A percentile compares a stretch with the other conserved stretches of the same genome.
Conservation (phyloP, 2,888 invertebrate species). For the Branchellion lobata region DNA sequence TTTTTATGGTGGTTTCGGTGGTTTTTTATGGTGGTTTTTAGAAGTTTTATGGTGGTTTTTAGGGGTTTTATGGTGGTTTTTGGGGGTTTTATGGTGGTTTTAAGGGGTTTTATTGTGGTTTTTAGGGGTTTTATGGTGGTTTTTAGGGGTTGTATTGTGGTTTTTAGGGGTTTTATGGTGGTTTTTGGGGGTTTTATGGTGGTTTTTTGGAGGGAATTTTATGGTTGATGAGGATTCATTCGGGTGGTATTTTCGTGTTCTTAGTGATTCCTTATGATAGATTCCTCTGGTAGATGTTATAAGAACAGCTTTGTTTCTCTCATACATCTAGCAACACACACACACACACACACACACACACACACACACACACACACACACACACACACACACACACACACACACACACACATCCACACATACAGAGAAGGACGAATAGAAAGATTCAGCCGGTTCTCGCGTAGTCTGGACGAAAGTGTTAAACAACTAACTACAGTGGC, state of each 20-base stretch:
- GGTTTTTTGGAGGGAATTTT: too few species aligned
- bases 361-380: too few species aligned
- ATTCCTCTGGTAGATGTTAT: too few species aligned
- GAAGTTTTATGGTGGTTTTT: neutral
- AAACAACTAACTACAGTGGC: slow-evolving; percentile 79
- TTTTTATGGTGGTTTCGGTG: too few species aligned
- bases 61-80: neutral
- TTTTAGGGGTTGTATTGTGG: neutral
- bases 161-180: neutral
- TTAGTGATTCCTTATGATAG: too few species aligned
- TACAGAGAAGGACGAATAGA: slow-evolving; percentile 78
- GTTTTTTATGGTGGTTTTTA: neutral
- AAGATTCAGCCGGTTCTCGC: slow-evolving; percentile 77
- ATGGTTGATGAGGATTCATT: too few species aligned
- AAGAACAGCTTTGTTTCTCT: too few species aligned
- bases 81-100: neutral
- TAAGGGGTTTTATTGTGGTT: neutral
- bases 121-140: neutral
- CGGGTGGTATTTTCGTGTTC: too few species aligned
- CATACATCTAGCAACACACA: too few species aligned
- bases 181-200: neutral
- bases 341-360: too few species aligned
- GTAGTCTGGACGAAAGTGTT: slow-evolving; percentile 81
- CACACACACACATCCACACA: too few species aligned
- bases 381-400: too few species aligned